These are phyloP conservation scores for Virgularia gustaviana DNA, from an alignment of 92 coral and sea anemone genomes.

Conservation along the genomic window DNA sequence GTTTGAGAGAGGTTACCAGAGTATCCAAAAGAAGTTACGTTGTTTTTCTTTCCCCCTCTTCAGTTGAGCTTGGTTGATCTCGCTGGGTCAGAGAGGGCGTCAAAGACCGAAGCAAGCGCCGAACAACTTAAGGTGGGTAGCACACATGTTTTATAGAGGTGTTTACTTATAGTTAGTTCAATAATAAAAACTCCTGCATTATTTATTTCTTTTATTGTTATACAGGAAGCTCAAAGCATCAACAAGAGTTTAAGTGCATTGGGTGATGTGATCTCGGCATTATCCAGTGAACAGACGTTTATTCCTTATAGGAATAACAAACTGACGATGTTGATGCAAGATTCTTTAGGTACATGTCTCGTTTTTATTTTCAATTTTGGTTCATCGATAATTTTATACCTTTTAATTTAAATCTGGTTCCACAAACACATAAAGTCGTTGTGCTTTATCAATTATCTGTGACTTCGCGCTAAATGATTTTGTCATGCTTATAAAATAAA, in stretches of 20 bases:
- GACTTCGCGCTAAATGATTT: background rate
- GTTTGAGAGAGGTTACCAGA: no score
- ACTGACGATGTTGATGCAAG: conserved; percentile 94
- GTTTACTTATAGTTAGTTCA: no score
- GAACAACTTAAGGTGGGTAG: conserved; percentile 83
- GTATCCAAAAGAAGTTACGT: no score
- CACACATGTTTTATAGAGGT: background rate
- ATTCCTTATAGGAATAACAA: conserved; percentile 97
- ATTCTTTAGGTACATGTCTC: conserved; percentile 92
- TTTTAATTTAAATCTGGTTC: no score
- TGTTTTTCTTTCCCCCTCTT: conserved; percentile 16
- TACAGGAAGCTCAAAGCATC: conserved; percentile 97
- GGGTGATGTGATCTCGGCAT: conserved; percentile 94
- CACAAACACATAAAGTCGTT: background rate
- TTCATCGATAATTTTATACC: background rate
- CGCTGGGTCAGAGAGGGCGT: conserved; percentile 96
- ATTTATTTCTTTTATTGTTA: no score
- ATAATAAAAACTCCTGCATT: no score
- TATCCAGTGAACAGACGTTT: conserved; percentile 90
- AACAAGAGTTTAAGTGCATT: conserved; percentile 97
- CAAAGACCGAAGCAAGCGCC: conserved; percentile 81
- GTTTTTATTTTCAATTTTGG: background rate
- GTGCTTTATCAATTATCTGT: background rate
- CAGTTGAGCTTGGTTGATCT: conserved; percentile 93
- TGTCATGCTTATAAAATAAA: background rate